Conservation (phyloP, 1,140 invertebrate genomes). For the Trypoxylus dichotomus region DNA sequence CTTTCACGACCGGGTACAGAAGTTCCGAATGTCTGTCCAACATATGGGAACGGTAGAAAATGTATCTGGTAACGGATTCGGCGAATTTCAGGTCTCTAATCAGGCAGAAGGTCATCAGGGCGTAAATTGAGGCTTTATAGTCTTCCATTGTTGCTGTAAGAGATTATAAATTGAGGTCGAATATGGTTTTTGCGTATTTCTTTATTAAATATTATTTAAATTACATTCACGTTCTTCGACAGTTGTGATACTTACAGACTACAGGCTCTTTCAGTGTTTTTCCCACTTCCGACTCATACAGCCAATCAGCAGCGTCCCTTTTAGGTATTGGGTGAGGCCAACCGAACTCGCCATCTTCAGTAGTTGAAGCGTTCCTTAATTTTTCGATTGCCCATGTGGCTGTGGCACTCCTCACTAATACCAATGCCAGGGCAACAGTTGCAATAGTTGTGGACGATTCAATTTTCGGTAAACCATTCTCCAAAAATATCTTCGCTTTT, state of each 20-base stretch:
- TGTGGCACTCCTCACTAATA: slow-evolving; percentile 59
- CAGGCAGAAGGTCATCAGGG: slow-evolving; percentile 54
- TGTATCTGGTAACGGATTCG: slow-evolving; percentile 63
- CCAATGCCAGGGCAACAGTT: slow-evolving; percentile 59
- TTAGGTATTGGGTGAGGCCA: slow-evolving; percentile 59
- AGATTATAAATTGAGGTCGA: background rate
- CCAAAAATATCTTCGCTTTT: slow-evolving; percentile 59
- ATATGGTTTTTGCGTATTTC: background rate
- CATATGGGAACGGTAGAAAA: slow-evolving; percentile 64
- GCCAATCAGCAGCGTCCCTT: slow-evolving; percentile 60
- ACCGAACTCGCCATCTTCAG: slow-evolving; percentile 66
- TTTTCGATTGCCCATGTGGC: slow-evolving; percentile 59
- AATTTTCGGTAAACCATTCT: slow-evolving; percentile 58
- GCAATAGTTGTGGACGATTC: slow-evolving; percentile 60
- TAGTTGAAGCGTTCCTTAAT: slow-evolving; percentile 61
- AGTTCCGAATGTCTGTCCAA: slow-evolving; percentile 62
- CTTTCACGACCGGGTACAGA: slow-evolving; percentile 61
- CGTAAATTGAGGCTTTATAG: slow-evolving; percentile 56
- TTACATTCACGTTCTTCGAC: too few species aligned
- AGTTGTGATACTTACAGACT: slow-evolving; percentile 38
- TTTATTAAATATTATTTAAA: too few species aligned
- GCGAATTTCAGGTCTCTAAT: slow-evolving; percentile 61
- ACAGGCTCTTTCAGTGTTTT: slow-evolving; percentile 52
- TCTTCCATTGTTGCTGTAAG: slow-evolving; percentile 55
- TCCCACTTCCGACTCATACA: slow-evolving; percentile 59